Percentiles rank a stretch among this genome's conserved stretches.
Evolutionary conservation across 2,113 vertebrate genomes (phyloP).

Genomic region (Lathamus discolor): DNA sequence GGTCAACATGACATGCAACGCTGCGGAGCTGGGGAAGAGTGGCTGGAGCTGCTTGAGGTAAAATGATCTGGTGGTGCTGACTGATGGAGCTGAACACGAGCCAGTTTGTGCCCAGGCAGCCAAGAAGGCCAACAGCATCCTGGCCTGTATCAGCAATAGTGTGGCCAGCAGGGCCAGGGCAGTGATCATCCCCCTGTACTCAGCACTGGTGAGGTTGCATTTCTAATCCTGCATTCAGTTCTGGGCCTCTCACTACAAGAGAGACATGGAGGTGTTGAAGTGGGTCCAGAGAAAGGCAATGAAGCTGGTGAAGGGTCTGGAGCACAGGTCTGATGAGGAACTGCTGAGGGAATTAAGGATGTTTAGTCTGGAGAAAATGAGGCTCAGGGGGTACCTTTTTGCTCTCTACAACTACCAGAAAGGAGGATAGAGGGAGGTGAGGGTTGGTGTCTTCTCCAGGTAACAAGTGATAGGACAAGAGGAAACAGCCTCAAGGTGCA

Average conservation of each 20-base stretch:
- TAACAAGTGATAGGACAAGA: not conserved
- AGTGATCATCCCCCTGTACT: fast-evolving
- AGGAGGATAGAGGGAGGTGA: not conserved
- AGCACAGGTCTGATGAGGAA: not conserved
- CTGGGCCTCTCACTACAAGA: not conserved
- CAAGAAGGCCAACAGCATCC: not conserved
- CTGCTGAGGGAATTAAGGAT: not conserved
- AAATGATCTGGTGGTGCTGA: not conserved
- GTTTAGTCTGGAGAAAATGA: not conserved
- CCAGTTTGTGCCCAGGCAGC: not conserved
- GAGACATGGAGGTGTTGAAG: not conserved
- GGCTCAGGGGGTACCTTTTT: not conserved
- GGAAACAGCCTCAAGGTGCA: not conserved
- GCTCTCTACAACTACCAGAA: not conserved
- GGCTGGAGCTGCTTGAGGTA: not conserved
- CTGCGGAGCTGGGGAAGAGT: not conserved
- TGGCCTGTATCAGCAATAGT: not conserved
- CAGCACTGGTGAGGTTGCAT: fast-evolving
- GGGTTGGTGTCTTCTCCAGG: not conserved
- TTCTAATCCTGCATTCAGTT: not conserved
- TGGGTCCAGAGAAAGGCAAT: fast-evolving
- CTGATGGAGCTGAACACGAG: not conserved
- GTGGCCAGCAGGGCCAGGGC: not conserved
- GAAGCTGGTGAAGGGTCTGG: not conserved
- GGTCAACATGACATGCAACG: not conserved